phyloP scores from a whole-genome alignment of 2,113 vertebrate genomes.

The Asarcornis scutulata region DNA sequence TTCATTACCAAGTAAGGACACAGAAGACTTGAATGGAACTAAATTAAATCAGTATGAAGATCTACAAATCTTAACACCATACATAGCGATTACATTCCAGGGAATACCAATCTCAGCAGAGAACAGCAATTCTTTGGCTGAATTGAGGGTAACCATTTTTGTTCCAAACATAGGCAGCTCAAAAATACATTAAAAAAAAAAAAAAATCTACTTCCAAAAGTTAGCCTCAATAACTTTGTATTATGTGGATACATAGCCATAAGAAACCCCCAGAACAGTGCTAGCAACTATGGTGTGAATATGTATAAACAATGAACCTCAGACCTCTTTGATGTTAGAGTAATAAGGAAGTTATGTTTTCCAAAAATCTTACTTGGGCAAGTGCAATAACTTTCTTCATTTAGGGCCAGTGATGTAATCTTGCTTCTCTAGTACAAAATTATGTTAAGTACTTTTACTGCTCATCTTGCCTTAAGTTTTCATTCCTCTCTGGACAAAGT shows the following conservation, averaged over 20 bases:
- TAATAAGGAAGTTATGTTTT: background rate
- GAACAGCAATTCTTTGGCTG: background rate
- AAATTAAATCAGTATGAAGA: background rate
- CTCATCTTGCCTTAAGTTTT: background rate
- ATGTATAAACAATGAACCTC: background rate
- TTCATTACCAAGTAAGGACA: background rate
- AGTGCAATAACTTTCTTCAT: background rate
- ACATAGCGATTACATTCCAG: background rate
- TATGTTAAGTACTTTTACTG: background rate
- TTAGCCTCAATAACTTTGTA: background rate
- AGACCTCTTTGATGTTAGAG: background rate
- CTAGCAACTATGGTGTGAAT: background rate
- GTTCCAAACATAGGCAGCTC: background rate
- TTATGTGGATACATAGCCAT: background rate
- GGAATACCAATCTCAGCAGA: background rate
- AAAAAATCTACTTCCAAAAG: background rate
- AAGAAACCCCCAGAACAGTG: background rate
- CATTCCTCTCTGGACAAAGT: background rate
- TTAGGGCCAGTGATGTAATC: background rate
- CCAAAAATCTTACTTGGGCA: background rate
- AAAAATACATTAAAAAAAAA: background rate
- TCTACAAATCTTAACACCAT: background rate
- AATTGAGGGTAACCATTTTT: background rate
- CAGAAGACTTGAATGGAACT: background rate
- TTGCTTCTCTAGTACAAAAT: background rate